Evolutionary conservation across 1,140 invertebrate species (phyloP), one percentile per base, ranked within the genome.

Genomic region (Caerostris extrusa): DNA sequence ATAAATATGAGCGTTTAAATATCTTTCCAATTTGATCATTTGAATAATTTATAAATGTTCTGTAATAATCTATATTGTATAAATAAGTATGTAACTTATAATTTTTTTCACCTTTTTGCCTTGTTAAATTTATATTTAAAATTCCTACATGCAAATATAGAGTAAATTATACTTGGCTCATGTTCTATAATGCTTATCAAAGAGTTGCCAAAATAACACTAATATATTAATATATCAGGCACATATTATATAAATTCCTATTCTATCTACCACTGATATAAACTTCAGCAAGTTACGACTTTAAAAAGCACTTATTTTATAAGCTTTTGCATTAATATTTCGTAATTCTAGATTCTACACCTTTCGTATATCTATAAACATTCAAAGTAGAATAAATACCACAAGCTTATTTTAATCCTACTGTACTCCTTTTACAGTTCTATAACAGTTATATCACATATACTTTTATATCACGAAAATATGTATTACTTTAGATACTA

Each of bases 371-470:
- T 34, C 34, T 34, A 34, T 34, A 34, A 34, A 34, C 34, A 1
- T 34, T 34, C 2, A 34, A 34, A 34, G 34, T 34, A 58, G 14
- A n/a, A 85, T 77, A 34, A 77, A 14, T 57, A 2, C n/a, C 58
- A 85, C 58, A 85, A n/a, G 61, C 61, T 14, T n/a, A 64, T 14
- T 3, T 85, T 2, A 57, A 7, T 58, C 58, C 17, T 57, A 58
- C 50, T 19, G 12, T 53, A 50, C 19, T 53, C 4, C 19, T 7
- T 12, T 34, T n/a, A n/a, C 6, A 77, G 19, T 53, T 50, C 56
- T 85, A 17, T 57, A 77, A 85, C 57, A 19, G 14, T 85, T 85
- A 85, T 57, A 85, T 56, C 82, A 85, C 82, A 57, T 85, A 85
- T 85, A 85, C 57, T n/a, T 10, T 85, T 58, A 85, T 85, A 56